These are phyloP conservation scores for Triops longicaudatus DNA, from an alignment of 1,140 invertebrate genomes.

Conservation along the genomic window DNA sequence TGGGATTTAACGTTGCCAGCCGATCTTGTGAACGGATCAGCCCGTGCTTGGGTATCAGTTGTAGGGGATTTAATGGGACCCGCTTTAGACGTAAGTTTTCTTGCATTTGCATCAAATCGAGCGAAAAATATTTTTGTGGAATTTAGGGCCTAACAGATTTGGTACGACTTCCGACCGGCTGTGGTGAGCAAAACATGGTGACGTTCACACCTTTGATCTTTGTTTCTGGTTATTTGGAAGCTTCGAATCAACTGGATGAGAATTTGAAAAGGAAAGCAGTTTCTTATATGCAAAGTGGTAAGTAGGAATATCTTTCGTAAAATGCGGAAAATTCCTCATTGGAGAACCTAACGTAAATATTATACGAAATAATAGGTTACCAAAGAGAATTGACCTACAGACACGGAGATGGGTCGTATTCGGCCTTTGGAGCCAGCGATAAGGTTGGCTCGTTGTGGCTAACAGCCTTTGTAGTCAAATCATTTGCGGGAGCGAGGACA, in stretches of 20 bases:
- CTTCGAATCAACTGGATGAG: slow-evolving; percentile 36
- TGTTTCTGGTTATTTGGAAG: slow-evolving; percentile 54
- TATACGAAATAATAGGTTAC: slow-evolving; percentile 47
- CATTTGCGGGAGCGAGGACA: slow-evolving; percentile 53
- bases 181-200: slow-evolving; percentile 78
- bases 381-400: slow-evolving; percentile 64
- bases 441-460: slow-evolving; percentile 64
- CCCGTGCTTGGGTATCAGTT: slow-evolving; percentile 46
- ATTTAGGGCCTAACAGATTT: slow-evolving; percentile 43
- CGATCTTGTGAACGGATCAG: slow-evolving; percentile 47
- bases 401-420: slow-evolving; percentile 67
- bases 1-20: slow-evolving; percentile 31
- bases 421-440: slow-evolving; percentile 61
- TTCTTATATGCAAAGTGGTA: slow-evolving; percentile 58
- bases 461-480: slow-evolving; percentile 68
- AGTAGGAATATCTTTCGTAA: neutral
- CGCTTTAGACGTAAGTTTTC: slow-evolving; percentile 37
- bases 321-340: too few relatives aligned
- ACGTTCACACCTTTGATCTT: slow-evolving; percentile 67
- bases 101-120: neutral
- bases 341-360: too few relatives aligned
- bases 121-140: neutral
- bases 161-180: slow-evolving; percentile 54
- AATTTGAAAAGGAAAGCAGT: slow-evolving; percentile 47
- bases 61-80: slow-evolving; percentile 54